Conservation (phyloP, 2,888 invertebrate species). For the Andrena camellia region DNA sequence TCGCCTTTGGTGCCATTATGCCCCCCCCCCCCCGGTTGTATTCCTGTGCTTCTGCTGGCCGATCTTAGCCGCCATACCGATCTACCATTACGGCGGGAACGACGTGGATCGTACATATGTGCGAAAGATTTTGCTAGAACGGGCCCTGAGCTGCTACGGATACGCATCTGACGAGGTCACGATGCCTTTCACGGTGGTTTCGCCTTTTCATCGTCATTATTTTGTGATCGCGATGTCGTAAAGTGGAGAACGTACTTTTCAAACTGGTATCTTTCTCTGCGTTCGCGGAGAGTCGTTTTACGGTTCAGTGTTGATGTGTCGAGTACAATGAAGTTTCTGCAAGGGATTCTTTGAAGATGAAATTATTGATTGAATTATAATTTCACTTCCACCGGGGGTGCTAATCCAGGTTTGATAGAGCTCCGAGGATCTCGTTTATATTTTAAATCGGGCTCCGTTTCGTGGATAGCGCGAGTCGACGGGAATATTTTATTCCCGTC, state of each 20-base stretch:
- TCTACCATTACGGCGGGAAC: constrained; percentile 19
- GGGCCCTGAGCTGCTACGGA: neutral
- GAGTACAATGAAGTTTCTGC: no score
- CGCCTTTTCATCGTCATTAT: neutral
- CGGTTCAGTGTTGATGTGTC: neutral
- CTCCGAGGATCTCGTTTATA: neutral
- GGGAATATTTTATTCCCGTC: neutral
- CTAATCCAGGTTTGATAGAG: neutral
- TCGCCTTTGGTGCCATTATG: constrained; percentile 58
- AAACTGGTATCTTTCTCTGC: neutral
- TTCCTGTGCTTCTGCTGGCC: constrained; percentile 41
- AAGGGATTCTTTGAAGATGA: no score
- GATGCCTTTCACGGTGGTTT: neutral
- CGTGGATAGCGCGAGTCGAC: neutral
- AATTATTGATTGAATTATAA: no score
- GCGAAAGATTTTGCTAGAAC: constrained; percentile 17
- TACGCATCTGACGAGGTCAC: constrained; percentile 5
- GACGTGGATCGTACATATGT: constrained; percentile 7
- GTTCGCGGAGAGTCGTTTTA: neutral
- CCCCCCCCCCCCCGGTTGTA: constrained; percentile 27
- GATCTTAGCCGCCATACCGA: constrained; percentile 52
- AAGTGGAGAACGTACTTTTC: constrained; percentile 7
- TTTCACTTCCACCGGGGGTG: neutral
- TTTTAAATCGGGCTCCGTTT: neutral
- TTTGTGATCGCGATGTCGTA: neutral